phyloP scores from a whole-genome alignment of 2,797 vertebrate species.

The Eurystomus glaucurus region DNA sequence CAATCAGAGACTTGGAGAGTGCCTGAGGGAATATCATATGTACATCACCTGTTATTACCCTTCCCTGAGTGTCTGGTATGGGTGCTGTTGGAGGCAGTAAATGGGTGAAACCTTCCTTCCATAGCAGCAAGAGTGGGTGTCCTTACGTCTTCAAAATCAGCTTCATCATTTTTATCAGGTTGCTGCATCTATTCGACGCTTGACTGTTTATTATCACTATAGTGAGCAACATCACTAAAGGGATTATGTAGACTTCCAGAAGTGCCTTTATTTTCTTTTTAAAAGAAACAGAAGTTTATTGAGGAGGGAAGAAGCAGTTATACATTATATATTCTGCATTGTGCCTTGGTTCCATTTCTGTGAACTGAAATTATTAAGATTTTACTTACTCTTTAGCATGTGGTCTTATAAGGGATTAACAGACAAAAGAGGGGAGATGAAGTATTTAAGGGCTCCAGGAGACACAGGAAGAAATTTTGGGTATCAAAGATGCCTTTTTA shows the following conservation, averaged over 20 bases:
- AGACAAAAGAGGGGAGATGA: not conserved
- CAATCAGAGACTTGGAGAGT: not conserved
- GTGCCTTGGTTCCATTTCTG: not conserved
- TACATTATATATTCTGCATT: not conserved
- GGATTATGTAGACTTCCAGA: not conserved
- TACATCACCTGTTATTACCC: not conserved
- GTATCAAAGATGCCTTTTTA: not conserved
- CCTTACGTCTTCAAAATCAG: not conserved
- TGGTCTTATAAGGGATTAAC: not conserved
- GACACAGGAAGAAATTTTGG: not conserved
- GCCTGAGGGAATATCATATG: not conserved
- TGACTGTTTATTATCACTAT: not conserved
- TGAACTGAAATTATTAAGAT: not conserved
- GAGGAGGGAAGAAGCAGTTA: not conserved
- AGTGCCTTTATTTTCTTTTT: not conserved
- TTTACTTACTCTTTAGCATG: slow-evolving; percentile 12
- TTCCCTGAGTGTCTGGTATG: not conserved
- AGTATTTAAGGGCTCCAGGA: not conserved
- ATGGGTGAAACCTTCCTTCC: not conserved
- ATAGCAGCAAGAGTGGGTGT: not conserved
- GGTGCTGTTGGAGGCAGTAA: not conserved
- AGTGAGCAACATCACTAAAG: not conserved
- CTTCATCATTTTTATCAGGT: not conserved
- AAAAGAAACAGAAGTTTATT: not conserved
- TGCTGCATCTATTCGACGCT: not conserved